Conservation (phyloP, 2,888 invertebrate genomes). For the Drosophila greeni region DNA sequence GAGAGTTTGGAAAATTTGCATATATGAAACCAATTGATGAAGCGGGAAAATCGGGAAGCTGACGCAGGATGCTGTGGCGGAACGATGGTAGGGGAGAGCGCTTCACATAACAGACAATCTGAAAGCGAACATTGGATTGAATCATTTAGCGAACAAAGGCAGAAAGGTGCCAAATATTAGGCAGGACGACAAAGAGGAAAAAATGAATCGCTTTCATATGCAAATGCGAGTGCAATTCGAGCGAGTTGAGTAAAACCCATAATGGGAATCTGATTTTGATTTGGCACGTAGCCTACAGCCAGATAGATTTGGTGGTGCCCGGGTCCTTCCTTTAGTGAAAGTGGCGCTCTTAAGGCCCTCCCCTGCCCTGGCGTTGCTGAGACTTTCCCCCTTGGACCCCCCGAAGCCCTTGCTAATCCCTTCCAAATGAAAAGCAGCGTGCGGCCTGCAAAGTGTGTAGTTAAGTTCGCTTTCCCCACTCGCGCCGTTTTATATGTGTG, state of each 20-base stretch:
- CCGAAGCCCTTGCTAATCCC: constrained; percentile 54
- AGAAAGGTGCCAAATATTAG: constrained; percentile 69
- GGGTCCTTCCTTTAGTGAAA: constrained; percentile 41
- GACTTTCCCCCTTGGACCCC: not conserved
- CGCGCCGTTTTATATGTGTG: constrained; percentile 29
- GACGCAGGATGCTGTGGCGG: constrained; percentile 52
- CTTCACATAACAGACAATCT: constrained; percentile 57
- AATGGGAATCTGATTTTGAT: constrained; percentile 70
- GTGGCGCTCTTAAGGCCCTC: constrained; percentile 51
- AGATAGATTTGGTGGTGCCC: constrained; percentile 27
- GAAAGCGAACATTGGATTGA: constrained; percentile 52
- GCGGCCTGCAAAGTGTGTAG: constrained; percentile 54
- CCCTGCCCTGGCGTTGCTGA: not conserved
- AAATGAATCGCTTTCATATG: constrained; percentile 70
- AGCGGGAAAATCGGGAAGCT: constrained; percentile 18
- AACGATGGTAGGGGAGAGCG: constrained; percentile 19
- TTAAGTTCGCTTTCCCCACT: constrained; percentile 34
- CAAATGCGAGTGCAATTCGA: constrained; percentile 57
- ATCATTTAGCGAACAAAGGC: constrained; percentile 63
- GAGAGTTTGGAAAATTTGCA: constrained; percentile 62
- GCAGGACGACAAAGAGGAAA: constrained; percentile 35
- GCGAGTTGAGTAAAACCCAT: constrained; percentile 39
- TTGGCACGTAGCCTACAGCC: constrained; percentile 62
- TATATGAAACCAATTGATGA: constrained; percentile 68
- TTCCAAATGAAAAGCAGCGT: constrained; percentile 64